Percentiles rank a stretch among this genome's conserved stretches.
Conservation (phyloP, 2,888 invertebrate species). For the Sabellastarte sp. region DNA sequence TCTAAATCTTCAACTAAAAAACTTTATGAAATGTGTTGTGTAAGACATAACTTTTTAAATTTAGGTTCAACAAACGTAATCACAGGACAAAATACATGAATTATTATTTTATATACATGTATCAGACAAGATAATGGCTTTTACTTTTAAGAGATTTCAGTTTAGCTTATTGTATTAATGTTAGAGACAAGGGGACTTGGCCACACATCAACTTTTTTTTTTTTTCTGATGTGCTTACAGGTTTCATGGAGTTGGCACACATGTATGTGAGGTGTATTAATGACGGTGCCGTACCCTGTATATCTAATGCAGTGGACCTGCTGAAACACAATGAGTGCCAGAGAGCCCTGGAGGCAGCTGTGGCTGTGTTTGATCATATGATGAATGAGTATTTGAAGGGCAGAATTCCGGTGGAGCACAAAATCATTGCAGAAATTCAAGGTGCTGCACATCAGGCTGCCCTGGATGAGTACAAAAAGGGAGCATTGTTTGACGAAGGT, state of each 20-base stretch:
- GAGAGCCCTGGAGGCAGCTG: background rate
- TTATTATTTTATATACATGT: too few relatives aligned
- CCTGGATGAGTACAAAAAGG: background rate
- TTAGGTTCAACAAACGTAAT: too few relatives aligned
- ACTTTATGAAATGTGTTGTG: too few relatives aligned
- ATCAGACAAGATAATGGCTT: too few relatives aligned
- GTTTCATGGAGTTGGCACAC: background rate
- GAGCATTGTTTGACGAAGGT: background rate
- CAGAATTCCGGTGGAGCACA: background rate
- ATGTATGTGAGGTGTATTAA: background rate
- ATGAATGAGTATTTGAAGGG: background rate
- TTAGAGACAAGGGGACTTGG: too few relatives aligned
- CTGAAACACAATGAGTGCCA: background rate
- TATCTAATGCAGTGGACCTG: background rate
- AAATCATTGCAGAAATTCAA: background rate
- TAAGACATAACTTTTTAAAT: too few relatives aligned
- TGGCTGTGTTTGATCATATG: background rate
- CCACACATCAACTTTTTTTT: too few relatives aligned
- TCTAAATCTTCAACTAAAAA: too few relatives aligned
- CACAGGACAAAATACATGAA: too few relatives aligned
- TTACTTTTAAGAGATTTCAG: too few relatives aligned
- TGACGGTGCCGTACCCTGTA: background rate
- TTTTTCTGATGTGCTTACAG: too few relatives aligned
- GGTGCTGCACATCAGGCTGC: background rate
- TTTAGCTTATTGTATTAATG: too few relatives aligned